phyloP scores from a whole-genome alignment of 2,797 vertebrate species.

The Oophaga sylvatica region DNA sequence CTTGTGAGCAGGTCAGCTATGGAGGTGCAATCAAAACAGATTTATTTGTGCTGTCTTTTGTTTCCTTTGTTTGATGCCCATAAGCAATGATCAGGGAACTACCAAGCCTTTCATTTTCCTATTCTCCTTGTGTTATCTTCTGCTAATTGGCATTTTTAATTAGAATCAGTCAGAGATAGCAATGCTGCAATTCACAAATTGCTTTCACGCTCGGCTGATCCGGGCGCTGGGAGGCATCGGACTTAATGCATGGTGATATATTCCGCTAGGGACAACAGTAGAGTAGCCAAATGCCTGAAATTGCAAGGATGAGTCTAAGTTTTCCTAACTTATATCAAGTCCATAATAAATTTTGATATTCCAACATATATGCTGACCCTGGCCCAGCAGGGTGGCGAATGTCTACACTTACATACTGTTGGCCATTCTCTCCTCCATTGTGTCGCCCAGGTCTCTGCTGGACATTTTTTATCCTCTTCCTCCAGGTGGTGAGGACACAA shows the following conservation, averaged over 20 bases:
- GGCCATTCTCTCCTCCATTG: no score
- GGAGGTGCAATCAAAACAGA: not conserved
- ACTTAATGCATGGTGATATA: not conserved
- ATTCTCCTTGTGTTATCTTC: conserved; percentile 32
- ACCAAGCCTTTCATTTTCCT: conserved; percentile 36
- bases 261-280: not conserved
- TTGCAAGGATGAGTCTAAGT: not conserved
- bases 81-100: conserved; percentile 45
- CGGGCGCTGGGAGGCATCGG: conserved; percentile 34
- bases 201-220: conserved; percentile 49
- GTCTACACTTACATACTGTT: no score
- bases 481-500: no score
- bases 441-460: no score
- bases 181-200: conserved; percentile 49
- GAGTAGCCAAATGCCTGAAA: not conserved
- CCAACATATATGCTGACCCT: no score
- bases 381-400: no score
- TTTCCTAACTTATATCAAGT: not conserved
- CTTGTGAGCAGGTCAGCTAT: conserved; percentile 12
- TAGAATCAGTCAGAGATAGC: conserved; percentile 57
- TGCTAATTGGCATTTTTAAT: conserved; percentile 61
- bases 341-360: no score
- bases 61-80: conserved; percentile 17
- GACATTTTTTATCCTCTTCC: no score
- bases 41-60: not conserved